Base-by-base conservation (phyloP, 2,888 invertebrate species). In the Drosophila gaucha region DNA sequence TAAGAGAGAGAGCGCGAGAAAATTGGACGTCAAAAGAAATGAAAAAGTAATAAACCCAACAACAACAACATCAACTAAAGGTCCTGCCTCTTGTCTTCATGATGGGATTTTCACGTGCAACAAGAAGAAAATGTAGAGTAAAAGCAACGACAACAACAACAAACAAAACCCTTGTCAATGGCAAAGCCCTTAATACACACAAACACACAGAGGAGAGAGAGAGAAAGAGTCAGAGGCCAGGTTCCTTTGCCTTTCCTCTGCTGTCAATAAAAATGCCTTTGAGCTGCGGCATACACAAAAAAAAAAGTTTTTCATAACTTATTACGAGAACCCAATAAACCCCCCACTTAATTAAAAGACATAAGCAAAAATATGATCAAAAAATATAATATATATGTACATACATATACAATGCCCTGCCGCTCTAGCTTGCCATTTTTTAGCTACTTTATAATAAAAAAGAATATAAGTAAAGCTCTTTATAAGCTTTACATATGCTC, bases 31-130 rank as follows among this genome's bases (percentile, higher is more conserved):
- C 20, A 41, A 66, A 69, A 64, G 50, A 52, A 78, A 75, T 72
- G 60, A 73, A 82, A 85, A 78, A 54, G 73, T 69, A 63, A 72
- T 69, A 72, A 74, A 70, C 43, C 39, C 59, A 66, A 59, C 44
- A 64, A 49, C 51, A 64, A 16, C 10, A 70, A 49, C 30, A 54
- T 33, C 10, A 50, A 56, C 54, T 38, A 33, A 24, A 38, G 52
- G 67, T 58, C 31, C 44, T 67, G 59, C 57, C 56, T 66, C 76
- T 63, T 60, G 54, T 59, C 74, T 73, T 67, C 67, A 58, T 80
- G 84, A 82, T 86, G 78, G 66, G 75, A 62, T 83, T 86, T 82
- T 86, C 75, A 82, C 84, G 78, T 86, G 80, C 76, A 63, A 26
- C 60, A 51, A 39, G 47, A 55, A 22, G 20, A 43, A 59, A 31